A percentile compares a stretch with the other conserved stretches of the same genome.
Evolutionary conservation across 2,888 invertebrate genomes (phyloP).

Genomic region (Eumerus sabulonum): DNA sequence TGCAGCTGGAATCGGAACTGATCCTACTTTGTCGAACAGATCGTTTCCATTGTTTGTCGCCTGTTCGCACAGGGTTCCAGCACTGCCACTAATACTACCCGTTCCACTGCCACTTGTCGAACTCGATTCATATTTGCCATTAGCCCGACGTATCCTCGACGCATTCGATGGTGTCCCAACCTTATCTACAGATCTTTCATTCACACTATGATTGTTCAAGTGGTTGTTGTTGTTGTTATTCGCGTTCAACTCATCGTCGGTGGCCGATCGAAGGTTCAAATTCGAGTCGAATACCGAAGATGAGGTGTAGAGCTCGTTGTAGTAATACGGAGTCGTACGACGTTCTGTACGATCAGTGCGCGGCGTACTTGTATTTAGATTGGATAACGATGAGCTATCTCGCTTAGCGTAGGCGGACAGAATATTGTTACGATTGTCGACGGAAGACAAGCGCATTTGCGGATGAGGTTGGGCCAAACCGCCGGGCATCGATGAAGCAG

Average conservation of each 20-base stretch:
- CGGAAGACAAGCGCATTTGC: slow-evolving; percentile 42
- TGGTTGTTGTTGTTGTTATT: slow-evolving; percentile 64
- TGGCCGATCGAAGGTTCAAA: slow-evolving; percentile 75
- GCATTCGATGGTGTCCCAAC: slow-evolving; percentile 46
- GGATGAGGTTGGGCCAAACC: slow-evolving; percentile 72
- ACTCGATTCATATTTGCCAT: slow-evolving; percentile 58
- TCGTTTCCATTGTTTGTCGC: slow-evolving; percentile 20
- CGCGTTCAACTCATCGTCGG: slow-evolving; percentile 69
- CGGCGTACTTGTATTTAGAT: slow-evolving; percentile 71
- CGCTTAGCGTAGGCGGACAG: slow-evolving; percentile 60
- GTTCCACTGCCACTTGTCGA: slow-evolving; percentile 59
- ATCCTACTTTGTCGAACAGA: slow-evolving; percentile 36
- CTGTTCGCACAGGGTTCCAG: slow-evolving; percentile 54
- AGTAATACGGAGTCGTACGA: slow-evolving; percentile 77
- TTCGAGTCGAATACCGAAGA: slow-evolving; percentile 77
- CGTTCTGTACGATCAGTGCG: slow-evolving; percentile 73
- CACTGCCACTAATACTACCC: slow-evolving; percentile 62
- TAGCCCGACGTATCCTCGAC: slow-evolving; percentile 52
- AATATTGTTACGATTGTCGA: slow-evolving; percentile 54
- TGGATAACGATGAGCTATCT: slow-evolving; percentile 73
- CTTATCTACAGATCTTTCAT: slow-evolving; percentile 59
- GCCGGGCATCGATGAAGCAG: slow-evolving; percentile 77
- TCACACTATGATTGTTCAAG: slow-evolving; percentile 52
- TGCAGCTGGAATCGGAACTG: slow-evolving; percentile 57
- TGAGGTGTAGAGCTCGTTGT: slow-evolving; percentile 76